Evolutionary conservation across 2,888 invertebrate species (phyloP).

Genomic region (Boloria euphrosyne): DNA sequence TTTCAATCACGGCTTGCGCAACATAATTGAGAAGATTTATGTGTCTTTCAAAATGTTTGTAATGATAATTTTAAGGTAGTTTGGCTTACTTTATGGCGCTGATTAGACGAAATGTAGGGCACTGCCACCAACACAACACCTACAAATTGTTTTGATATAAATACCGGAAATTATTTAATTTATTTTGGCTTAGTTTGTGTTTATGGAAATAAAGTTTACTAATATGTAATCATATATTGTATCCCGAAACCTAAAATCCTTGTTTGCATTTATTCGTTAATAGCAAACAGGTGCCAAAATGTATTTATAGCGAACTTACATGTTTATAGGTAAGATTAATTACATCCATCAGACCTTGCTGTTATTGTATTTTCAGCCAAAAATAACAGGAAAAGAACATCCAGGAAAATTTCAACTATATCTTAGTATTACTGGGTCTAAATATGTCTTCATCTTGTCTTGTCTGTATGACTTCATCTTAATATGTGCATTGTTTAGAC

Average conservation of each 20-base stretch:
- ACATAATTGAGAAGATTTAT: conserved; percentile 37
- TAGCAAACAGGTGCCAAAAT: conserved; percentile 32
- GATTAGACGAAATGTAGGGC: conserved; percentile 41
- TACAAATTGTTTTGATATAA: conserved; percentile 31
- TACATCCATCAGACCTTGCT: conserved; percentile 9
- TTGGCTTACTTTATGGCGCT: conserved; percentile 37
- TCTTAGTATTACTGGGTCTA: too few relatives aligned
- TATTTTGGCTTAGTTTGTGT: conserved; percentile 20
- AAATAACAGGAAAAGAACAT: not conserved
- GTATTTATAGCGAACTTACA: conserved; percentile 22
- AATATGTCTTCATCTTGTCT: too few relatives aligned
- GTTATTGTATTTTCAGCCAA: not conserved
- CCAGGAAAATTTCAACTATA: not conserved
- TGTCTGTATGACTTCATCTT: too few relatives aligned
- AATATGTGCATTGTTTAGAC: not conserved
- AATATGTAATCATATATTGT: conserved; percentile 15
- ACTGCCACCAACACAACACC: conserved; percentile 43
- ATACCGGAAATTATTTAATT: conserved; percentile 36
- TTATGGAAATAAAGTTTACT: not conserved
- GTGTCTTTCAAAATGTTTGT: conserved; percentile 41
- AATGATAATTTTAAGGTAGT: conserved; percentile 38
- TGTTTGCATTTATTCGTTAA: conserved; percentile 25
- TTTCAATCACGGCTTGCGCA: conserved; percentile 13
- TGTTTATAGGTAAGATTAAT: conserved; percentile 18
- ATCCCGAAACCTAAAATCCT: conserved; percentile 22